Evolutionary conservation across 1,140 invertebrate species (phyloP), one percentile per base, ranked within the genome.

Genomic region (Lepidotrigona ventralis): DNA sequence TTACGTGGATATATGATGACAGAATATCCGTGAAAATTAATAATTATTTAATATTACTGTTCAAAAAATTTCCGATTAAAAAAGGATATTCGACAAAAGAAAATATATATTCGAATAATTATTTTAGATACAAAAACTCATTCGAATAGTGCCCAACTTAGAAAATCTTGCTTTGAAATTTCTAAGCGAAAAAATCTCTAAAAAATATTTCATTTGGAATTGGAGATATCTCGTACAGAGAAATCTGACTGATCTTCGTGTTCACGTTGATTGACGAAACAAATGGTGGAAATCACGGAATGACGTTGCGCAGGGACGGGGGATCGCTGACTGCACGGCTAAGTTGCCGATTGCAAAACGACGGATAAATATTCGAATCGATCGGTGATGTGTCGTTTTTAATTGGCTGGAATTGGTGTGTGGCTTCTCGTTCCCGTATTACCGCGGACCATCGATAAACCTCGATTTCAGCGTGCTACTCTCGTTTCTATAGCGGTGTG

Each of bases 331-430:
- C 12, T 29, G 54, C 80, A 3, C 54, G 21, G 19, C 29, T 56
- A 74, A 29, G 19, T 56, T 56, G 26, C 17, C 26, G 69, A 58
- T 68, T 3, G 17, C 63, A 33, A 73, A 87, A 76, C 70, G 75
- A 56, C 29, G 73, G 64, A 73, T 85, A 84, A 88, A 88, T 84
- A 83, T 85, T 72, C 63, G 39, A 56, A 74, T 88, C 64, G 82
- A 88, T 87, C 78, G 81, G 60, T 64, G 39, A 46, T 8, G 64
- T 33, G 33, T 77, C 33, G 33, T 81, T 82, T 86, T 84, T 86
- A 84, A 84, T 84, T 84, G 63, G 53, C 63, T 74, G 21, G 74
- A 73, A 74, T 81, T 68, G 83, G 26, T 17, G 69, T 33, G 75
- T 33, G 39, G 46, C 33, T 71, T 23, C 81, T 84, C 86, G 58